A percentile compares a stretch with the other conserved stretches of the same genome.
Conservation (phyloP, 2,113 vertebrate species). For the Zapus hudsonius region DNA sequence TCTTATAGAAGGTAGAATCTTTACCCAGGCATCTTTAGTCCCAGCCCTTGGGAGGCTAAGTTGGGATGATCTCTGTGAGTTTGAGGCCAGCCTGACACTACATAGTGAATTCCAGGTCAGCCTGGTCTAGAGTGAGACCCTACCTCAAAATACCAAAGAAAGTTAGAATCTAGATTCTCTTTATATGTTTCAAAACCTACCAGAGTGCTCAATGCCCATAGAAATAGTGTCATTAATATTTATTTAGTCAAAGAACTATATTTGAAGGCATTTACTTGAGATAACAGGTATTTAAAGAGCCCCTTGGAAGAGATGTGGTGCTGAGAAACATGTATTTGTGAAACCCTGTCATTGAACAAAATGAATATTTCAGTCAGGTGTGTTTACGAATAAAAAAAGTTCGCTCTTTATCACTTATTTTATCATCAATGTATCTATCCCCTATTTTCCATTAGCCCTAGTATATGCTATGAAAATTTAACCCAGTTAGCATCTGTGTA, state of each 20-base stretch:
- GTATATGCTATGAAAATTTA: neutral
- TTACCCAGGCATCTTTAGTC: too few relatives aligned
- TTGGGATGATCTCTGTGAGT: too few relatives aligned
- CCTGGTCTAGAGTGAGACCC: too few relatives aligned
- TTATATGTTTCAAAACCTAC: neutral
- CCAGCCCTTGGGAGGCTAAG: too few relatives aligned
- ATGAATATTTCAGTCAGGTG: neutral
- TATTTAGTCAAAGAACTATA: neutral
- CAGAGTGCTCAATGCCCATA: neutral
- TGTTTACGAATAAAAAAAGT: neutral
- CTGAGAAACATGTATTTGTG: neutral
- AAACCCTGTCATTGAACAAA: neutral
- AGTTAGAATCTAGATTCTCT: too few relatives aligned
- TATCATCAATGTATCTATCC: neutral
- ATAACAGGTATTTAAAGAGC: neutral
- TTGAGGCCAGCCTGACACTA: too few relatives aligned
- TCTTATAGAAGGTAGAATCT: neutral
- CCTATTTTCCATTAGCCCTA: neutral
- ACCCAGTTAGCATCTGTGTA: neutral
- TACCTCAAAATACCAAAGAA: too few relatives aligned
- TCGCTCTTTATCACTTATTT: neutral
- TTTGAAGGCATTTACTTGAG: neutral
- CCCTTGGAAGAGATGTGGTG: neutral
- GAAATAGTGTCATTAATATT: neutral
- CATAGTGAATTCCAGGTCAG: too few relatives aligned